phyloP scores from a whole-genome alignment of 2,888 invertebrate genomes.

The Drosophila tripunctata region DNA sequence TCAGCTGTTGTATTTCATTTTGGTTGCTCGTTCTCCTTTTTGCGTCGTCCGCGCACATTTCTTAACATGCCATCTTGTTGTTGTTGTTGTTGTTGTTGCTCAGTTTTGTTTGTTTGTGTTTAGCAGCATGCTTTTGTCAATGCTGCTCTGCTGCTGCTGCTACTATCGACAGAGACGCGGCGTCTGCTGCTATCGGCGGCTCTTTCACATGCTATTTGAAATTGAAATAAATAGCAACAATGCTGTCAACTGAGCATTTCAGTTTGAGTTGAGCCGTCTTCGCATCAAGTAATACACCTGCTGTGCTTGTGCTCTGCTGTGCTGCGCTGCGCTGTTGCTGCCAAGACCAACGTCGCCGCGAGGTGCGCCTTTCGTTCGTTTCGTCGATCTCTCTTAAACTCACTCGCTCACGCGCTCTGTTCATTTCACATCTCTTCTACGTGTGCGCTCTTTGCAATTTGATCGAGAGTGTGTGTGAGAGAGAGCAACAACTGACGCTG shows the following conservation, averaged over 20 bases:
- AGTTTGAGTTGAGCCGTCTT: conserved; percentile 79
- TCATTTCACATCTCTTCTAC: conserved; percentile 37
- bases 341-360: no score
- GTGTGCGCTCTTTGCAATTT: no score
- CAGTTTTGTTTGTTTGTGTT: conserved; percentile 49
- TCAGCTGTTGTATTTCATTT: conserved; percentile 73
- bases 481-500: conserved; percentile 26
- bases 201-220: conserved; percentile 64
- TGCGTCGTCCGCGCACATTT: conserved; percentile 36
- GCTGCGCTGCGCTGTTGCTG: no score
- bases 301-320: no score
- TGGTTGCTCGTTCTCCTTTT: conserved; percentile 20
- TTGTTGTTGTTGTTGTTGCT: conserved; percentile 28
- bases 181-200: conserved; percentile 69
- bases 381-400: background rate
- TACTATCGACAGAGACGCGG: conserved; percentile 43
- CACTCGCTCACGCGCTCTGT: conserved; percentile 11
- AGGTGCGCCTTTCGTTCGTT: no score
- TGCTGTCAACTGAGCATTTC: conserved; percentile 75
- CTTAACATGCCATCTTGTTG: conserved; percentile 16
- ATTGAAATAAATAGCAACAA: conserved; percentile 77
- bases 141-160: conserved; percentile 28
- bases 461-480: background rate
- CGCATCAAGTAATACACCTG: conserved; percentile 69
- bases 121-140: conserved; percentile 55